Base-by-base conservation (phyloP, 1,140 invertebrate genomes). In the Mercenaria mercenaria region DNA sequence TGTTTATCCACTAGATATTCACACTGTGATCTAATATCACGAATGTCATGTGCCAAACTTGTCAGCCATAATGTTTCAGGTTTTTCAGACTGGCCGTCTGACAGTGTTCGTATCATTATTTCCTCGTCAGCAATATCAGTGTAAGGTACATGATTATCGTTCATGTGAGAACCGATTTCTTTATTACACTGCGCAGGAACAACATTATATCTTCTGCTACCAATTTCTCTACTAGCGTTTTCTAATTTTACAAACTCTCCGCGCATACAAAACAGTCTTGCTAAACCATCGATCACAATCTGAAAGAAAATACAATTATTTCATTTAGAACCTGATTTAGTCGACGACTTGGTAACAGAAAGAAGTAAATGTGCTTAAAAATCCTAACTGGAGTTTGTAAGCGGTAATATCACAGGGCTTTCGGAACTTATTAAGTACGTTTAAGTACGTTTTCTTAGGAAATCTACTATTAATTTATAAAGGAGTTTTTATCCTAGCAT, bases 261-360 rank as follows among this genome's bases (percentile, higher is more conserved):
- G 72, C 93, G 61, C 95, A 95, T 95, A 83, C 94, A 95, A 56
- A 95, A 91, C 23, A 95, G 47, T 13, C 93, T 79, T 11, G 94
- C 95, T 61, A 95, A 91, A 59, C 93, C 88, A 69, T 94, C 94
- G 15, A 95, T 83, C 89, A 94, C 93, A 34, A 94, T 61, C 94
- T 95, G 91, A 26, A 93, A 92, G 26, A 83, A 41, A 86, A 26
- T 59, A 43, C 41, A 59, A 13, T n/a, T n/a, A n/a, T n/a, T n/a
- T n/a, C n/a, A n/a, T n/a, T n/a, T n/a, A n/a, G n/a, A n/a, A n/a
- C n/a, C n/a, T n/a, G n/a, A n/a, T n/a, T n/a, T n/a, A n/a, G n/a
- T n/a, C n/a, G n/a, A n/a, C n/a, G n/a, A n/a, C n/a, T n/a, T n/a
- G n/a, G n/a, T n/a, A n/a, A n/a, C n/a, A n/a, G n/a, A n/a, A n/a